A percentile compares a stretch with the other conserved stretches of the same genome.
phyloP scores from a whole-genome alignment of 53 echinoderm and acorn worm species.

The Zoroaster sp. region DNA sequence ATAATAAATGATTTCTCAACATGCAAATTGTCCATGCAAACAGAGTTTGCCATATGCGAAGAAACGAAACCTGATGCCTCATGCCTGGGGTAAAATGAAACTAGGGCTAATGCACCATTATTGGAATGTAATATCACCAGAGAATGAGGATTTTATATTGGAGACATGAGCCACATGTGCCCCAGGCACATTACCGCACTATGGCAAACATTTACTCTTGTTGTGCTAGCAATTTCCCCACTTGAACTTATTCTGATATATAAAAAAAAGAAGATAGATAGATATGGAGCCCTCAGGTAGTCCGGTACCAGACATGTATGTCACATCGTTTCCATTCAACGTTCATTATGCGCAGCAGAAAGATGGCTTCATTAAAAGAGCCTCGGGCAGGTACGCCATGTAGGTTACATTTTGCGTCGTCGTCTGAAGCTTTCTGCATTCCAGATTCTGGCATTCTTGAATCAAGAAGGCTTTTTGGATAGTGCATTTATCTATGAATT shows the following conservation, averaged over 20 bases:
- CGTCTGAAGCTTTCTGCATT: too few relatives aligned
- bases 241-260: constrained; percentile 44
- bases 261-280: neutral
- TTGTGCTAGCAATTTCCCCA: constrained; percentile 47
- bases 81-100: constrained; percentile 38
- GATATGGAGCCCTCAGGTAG: neutral
- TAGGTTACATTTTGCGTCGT: neutral
- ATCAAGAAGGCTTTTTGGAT: too few relatives aligned
- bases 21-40: neutral
- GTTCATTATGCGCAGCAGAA: neutral
- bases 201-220: constrained; percentile 37
- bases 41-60: neutral
- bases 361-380: neutral
- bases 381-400: neutral
- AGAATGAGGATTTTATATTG: neutral
- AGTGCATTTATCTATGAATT: too few relatives aligned
- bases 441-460: too few relatives aligned
- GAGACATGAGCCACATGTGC: constrained; percentile 2
- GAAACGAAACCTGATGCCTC: constrained; percentile 22
- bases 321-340: neutral
- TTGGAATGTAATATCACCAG: constrained; percentile 43
- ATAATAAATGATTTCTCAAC: neutral
- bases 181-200: constrained; percentile 8
- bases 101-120: constrained; percentile 56
- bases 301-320: neutral